These are phyloP conservation scores for Agrilus mali DNA, from an alignment of 2,888 invertebrate species.

Conservation along the genomic window DNA sequence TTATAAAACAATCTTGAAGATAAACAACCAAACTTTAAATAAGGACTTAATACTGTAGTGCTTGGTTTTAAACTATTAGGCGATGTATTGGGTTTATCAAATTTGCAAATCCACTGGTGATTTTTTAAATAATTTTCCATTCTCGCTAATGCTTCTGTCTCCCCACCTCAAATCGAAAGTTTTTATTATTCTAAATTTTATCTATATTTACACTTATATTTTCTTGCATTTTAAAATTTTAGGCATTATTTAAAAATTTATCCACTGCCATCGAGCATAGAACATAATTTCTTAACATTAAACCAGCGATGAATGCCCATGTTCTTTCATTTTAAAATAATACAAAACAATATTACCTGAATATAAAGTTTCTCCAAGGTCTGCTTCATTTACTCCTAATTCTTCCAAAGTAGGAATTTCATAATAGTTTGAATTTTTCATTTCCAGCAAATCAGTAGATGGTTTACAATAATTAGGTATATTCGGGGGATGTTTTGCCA, in stretches of 20 bases:
- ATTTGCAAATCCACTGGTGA: constrained; percentile 81
- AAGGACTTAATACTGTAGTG: constrained; percentile 74
- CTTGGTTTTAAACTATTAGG: constrained; percentile 73
- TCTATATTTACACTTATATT: too few relatives aligned
- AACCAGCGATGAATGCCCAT: too few relatives aligned
- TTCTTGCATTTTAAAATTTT: too few relatives aligned
- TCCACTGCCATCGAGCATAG: too few relatives aligned
- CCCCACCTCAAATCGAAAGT: constrained; percentile 62
- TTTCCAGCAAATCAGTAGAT: constrained; percentile 53
- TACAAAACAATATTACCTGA: too few relatives aligned
- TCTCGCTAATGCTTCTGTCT: constrained; percentile 46
- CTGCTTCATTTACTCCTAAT: constrained; percentile 39
- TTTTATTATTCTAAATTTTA: too few relatives aligned
- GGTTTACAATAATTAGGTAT: constrained; percentile 36
- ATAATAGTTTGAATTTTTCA: constrained; percentile 71
- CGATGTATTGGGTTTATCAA: constrained; percentile 80
- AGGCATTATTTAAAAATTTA: too few relatives aligned
- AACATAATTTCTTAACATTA: too few relatives aligned
- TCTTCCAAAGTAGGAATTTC: constrained; percentile 78
- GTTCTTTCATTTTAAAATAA: too few relatives aligned
- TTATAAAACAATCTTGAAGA: constrained; percentile 76
- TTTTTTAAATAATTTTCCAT: constrained; percentile 67
- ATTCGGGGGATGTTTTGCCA: constrained; percentile 36
- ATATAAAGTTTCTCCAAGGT: too few relatives aligned
- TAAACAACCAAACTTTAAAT: constrained; percentile 74